Conservation (phyloP, 2,888 invertebrate species). For the Trimorus sp. region DNA sequence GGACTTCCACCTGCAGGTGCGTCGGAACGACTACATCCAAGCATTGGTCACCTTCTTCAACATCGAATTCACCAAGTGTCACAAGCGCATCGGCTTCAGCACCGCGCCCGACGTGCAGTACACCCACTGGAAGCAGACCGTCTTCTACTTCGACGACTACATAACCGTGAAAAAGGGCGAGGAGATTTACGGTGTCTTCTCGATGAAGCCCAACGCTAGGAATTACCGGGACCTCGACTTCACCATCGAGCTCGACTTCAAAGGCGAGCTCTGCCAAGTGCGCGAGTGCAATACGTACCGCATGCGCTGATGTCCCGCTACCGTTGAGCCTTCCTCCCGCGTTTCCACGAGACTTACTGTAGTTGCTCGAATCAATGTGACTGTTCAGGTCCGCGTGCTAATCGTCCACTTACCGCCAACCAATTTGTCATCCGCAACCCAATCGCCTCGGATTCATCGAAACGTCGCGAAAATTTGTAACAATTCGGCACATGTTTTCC, state of each 20-base stretch:
- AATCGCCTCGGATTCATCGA: too few species aligned
- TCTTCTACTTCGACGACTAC: constrained; percentile 98
- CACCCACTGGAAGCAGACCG: constrained; percentile 99
- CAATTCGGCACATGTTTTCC: too few species aligned
- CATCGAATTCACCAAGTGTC: constrained; percentile 99
- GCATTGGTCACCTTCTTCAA: constrained; percentile 99
- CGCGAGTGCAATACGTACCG: constrained; percentile 93
- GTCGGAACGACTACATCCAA: constrained; percentile 98
- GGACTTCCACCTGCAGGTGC: constrained; percentile 90
- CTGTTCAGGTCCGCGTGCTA: constrained; percentile 46
- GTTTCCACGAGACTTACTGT: constrained; percentile 54
- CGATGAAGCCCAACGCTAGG: constrained; percentile 96
- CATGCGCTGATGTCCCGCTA: constrained; percentile 88
- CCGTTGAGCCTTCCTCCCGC: constrained; percentile 47
- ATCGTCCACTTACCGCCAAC: constrained; percentile 29
- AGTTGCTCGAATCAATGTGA: constrained; percentile 56
- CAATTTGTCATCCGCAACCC: constrained; percentile 15
- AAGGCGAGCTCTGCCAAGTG: constrained; percentile 93
- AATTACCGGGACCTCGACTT: constrained; percentile 99
- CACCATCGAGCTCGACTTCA: constrained; percentile 94
- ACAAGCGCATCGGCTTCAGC: constrained; percentile 98
- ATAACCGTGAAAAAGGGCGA: constrained; percentile 98
- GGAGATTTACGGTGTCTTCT: constrained; percentile 94
- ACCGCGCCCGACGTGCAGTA: constrained; percentile 99
- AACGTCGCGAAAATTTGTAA: too few species aligned